Evolutionary conservation across 2,888 invertebrate genomes (phyloP).

Genomic region (Lasioglossum oenotherae): DNA sequence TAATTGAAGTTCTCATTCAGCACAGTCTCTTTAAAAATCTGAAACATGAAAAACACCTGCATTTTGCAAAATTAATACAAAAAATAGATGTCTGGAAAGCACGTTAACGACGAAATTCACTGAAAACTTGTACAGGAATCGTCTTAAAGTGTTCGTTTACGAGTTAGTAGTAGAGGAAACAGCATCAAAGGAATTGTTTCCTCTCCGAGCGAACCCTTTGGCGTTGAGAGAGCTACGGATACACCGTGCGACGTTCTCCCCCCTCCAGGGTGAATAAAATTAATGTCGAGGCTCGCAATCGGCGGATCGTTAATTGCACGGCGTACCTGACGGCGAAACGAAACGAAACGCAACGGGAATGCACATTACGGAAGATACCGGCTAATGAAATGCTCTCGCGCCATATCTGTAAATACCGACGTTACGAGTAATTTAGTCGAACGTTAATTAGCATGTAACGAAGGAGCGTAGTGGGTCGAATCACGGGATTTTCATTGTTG

Average conservation of each 20-base stretch:
- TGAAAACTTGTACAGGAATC: background rate
- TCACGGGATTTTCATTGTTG: slow-evolving; percentile 40
- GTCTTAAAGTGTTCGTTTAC: background rate
- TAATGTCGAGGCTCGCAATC: background rate
- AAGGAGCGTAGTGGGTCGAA: slow-evolving; percentile 4
- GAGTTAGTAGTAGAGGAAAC: background rate
- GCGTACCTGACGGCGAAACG: background rate
- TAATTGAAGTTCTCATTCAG: no score
- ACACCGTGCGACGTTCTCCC: background rate
- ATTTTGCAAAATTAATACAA: no score
- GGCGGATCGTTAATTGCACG: background rate
- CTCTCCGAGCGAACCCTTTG: background rate
- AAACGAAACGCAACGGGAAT: background rate
- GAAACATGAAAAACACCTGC: no score
- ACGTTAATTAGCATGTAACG: slow-evolving; percentile 13
- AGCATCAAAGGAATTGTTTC: background rate
- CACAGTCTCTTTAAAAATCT: no score
- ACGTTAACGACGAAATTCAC: background rate
- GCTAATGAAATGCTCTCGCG: background rate
- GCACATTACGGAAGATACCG: background rate
- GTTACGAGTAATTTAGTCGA: slow-evolving; percentile 1
- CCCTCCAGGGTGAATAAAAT: background rate
- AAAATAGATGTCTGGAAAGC: no score
- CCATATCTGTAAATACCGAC: slow-evolving; percentile 1
- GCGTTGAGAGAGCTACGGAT: background rate